Conservation (phyloP, 2,797 vertebrate genomes). For the Arctocebus calabarensis region DNA sequence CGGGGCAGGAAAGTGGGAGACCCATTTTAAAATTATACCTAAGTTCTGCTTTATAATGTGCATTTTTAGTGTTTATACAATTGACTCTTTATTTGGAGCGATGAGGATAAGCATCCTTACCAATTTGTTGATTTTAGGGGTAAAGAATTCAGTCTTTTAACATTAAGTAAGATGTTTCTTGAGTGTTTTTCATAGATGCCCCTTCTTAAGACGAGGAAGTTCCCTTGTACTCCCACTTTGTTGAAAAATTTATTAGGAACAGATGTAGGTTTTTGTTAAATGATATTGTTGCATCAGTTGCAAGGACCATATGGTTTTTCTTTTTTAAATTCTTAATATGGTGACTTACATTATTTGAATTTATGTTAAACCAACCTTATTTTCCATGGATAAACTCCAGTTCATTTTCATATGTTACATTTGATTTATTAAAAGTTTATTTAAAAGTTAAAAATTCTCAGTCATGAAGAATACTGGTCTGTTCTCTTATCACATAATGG, state of each 20-base stretch:
- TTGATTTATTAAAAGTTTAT: constrained; percentile 5
- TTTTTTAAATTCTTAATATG: not conserved
- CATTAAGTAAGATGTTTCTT: not conserved
- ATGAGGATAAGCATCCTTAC: not conserved
- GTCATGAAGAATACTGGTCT: not conserved
- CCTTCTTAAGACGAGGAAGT: not conserved
- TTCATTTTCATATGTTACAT: not conserved
- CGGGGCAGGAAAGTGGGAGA: not conserved
- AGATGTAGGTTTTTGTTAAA: not conserved
- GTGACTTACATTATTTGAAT: constrained; percentile 12
- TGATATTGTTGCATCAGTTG: not conserved
- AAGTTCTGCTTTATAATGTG: not conserved
- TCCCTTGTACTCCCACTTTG: not conserved
- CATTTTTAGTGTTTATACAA: not conserved
- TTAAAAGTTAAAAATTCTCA: not conserved
- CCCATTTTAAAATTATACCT: not conserved
- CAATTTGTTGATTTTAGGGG: not conserved
- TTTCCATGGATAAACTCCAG: not conserved
- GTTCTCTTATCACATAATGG: not conserved
- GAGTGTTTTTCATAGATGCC: not conserved
- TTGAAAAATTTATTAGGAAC: not conserved
- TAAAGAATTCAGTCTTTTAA: not conserved
- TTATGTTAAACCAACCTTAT: not conserved
- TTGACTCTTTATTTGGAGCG: not conserved
- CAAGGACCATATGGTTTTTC: not conserved